These are phyloP conservation scores for Sycophaga agraensis DNA, from an alignment of 1,140 invertebrate genomes.

Conservation along the genomic window DNA sequence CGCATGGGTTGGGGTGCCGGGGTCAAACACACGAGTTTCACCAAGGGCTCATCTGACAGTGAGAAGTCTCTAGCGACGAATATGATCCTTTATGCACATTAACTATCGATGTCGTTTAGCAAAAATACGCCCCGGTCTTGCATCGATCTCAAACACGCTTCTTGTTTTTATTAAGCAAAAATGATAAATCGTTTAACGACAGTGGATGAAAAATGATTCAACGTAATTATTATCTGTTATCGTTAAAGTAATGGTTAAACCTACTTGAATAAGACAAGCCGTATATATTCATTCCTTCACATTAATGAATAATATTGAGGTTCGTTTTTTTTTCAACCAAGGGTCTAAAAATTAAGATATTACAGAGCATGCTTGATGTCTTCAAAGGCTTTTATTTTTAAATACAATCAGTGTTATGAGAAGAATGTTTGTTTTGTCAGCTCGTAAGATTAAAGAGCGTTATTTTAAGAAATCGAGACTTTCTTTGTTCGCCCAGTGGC, in stretches of 20 bases:
- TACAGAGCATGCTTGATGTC: too few relatives aligned
- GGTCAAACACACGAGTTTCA: slow-evolving; percentile 3
- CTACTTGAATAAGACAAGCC: slow-evolving; percentile 4
- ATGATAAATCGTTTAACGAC: slow-evolving; percentile 36
- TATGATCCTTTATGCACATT: slow-evolving; percentile 19
- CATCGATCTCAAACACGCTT: slow-evolving; percentile 16
- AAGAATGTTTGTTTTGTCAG: too few relatives aligned
- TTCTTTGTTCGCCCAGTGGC: too few relatives aligned
- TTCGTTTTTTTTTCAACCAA: too few relatives aligned
- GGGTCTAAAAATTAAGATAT: too few relatives aligned
- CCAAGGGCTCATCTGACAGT: slow-evolving; percentile 25
- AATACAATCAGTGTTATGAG: too few relatives aligned
- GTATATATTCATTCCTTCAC: background rate
- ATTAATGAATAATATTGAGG: too few relatives aligned
- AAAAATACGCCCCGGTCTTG: slow-evolving; percentile 28
- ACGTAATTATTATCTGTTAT: slow-evolving; percentile 10
- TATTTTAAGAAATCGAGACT: too few relatives aligned
- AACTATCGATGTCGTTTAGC: slow-evolving; percentile 33
- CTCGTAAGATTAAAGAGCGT: too few relatives aligned
- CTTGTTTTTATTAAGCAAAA: slow-evolving; percentile 37
- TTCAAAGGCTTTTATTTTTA: too few relatives aligned
- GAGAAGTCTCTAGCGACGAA: background rate
- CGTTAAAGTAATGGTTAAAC: background rate
- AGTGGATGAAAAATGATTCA: slow-evolving; percentile 18
- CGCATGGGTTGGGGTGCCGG: slow-evolving; percentile 3